A percentile compares a stretch with the other conserved stretches of the same genome.
Evolutionary conservation across 2,797 vertebrate genomes (phyloP).

Genomic region (Eulemur coronatus): DNA sequence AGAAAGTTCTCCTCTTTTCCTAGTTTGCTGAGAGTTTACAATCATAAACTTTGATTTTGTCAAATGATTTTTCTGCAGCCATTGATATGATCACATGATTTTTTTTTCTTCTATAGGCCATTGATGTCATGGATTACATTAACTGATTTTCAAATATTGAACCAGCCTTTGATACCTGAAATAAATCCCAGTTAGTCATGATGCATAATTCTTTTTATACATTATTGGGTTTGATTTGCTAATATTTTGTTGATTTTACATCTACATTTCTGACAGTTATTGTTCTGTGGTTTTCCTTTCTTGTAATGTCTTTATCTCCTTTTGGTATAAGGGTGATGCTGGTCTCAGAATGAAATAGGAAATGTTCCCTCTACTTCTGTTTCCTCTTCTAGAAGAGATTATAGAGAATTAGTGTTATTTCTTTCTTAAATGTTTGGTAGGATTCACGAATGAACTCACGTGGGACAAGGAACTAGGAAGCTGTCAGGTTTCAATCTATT

Average conservation of each 20-base stretch:
- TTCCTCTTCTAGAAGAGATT: neutral
- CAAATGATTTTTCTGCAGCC: neutral
- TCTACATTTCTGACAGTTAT: neutral
- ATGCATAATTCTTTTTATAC: neutral
- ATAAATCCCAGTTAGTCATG: neutral
- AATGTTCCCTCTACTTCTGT: neutral
- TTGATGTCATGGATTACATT: neutral
- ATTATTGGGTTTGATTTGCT: neutral
- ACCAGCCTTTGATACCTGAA: neutral
- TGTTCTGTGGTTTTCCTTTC: neutral
- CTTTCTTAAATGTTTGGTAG: neutral
- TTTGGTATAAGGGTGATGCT: neutral
- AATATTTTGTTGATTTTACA: neutral
- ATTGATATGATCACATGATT: neutral
- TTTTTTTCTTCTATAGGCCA: neutral
- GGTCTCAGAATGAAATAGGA: neutral
- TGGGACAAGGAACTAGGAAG: neutral
- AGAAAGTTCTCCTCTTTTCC: neutral
- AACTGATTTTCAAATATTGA: neutral
- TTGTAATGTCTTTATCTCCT: neutral
- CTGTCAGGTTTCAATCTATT: neutral
- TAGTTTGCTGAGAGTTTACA: neutral
- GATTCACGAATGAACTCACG: neutral
- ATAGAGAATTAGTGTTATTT: neutral
- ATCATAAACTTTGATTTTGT: neutral